Conservation (phyloP, 2,888 invertebrate species). For the Agriotes lineatus region DNA sequence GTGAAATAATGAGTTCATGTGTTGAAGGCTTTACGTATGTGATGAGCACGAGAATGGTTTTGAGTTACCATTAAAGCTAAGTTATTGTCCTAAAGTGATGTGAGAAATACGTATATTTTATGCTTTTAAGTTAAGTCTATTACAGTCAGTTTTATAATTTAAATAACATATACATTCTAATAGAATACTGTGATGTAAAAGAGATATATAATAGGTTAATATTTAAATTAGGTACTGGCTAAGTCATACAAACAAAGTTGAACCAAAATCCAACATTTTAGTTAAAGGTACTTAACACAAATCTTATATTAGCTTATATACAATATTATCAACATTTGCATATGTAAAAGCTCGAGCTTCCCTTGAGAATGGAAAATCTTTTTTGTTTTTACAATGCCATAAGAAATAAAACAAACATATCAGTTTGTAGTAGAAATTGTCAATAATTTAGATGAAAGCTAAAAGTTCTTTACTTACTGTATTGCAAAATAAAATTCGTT, state of each 20-base stretch:
- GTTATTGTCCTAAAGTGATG: conserved; percentile 30
- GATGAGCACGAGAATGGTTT: conserved; percentile 10
- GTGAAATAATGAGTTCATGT: conserved; percentile 32
- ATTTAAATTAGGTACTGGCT: conserved; percentile 61
- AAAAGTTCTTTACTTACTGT: conserved; percentile 17
- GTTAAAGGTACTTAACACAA: conserved; percentile 45
- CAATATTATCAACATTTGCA: conserved; percentile 45
- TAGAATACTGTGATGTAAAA: conserved; percentile 63
- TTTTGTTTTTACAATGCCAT: conserved; percentile 24
- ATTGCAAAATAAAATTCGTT: conserved; percentile 53
- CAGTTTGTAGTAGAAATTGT: not conserved
- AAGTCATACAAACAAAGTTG: conserved; percentile 58
- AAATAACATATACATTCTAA: conserved; percentile 51
- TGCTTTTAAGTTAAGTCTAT: conserved; percentile 23
- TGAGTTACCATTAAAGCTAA: conserved; percentile 25
- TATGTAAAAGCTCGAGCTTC: conserved; percentile 18
- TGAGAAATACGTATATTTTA: conserved; percentile 25
- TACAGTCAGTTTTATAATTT: conserved; percentile 50
- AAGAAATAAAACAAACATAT: not conserved
- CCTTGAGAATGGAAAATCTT: not conserved
- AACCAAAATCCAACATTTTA: conserved; percentile 51
- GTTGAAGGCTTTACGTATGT: conserved; percentile 34
- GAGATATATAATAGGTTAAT: conserved; percentile 52
- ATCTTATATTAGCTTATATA: conserved; percentile 44
- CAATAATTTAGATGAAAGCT: conserved; percentile 14